Evolutionary conservation across 2,888 invertebrate genomes (phyloP), one percentile per base, ranked within the genome.

Genomic region (Empis stercorea): DNA sequence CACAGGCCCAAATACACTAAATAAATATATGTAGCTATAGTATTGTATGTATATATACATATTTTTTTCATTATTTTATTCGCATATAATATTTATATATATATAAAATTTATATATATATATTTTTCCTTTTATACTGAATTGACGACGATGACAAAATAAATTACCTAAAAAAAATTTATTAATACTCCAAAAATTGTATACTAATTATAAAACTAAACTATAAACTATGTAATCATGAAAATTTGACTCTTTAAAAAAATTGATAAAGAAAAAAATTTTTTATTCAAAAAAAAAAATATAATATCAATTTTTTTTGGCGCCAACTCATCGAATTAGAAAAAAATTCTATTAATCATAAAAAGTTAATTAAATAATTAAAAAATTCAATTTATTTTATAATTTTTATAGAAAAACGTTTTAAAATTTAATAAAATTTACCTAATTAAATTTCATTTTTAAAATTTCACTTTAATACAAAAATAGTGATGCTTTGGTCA

Each of bases 321-420:
- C 52, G 52, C 52, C 47, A 52, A 49, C 16, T 48, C 34, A 44
- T 40, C 23, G 41, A 37, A 34, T 48, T 50, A 46, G 34, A 45
- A 50, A 23, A 40, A 49, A 47, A 38, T 30, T 52, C 45, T 30
- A 39, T 45, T 39, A 43, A 11, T 40, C 48, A 7, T 23, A 5
- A 38, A 30, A 39, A 43, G 49, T 44, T 50, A 40, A 43, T 36
- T 47, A 51, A 47, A 48, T 48, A 17, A 46, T 47, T 43, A 20
- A 20, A 46, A 51, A 30, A 17, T 43, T 16, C 48, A 50, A 48
- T 51, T 51, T 54, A 48, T 54, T 51, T 49, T 6, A n/a, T 43
- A 48, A 45, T 48, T 48, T 48, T 52, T 48, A 45, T 50, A 52
- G 52, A 54, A 54, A 47, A 52, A 44, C 47, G 46, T 51, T 50